Evolutionary conservation across 2,888 invertebrate species (phyloP).

Genomic region (Gasteruption jaculator): DNA sequence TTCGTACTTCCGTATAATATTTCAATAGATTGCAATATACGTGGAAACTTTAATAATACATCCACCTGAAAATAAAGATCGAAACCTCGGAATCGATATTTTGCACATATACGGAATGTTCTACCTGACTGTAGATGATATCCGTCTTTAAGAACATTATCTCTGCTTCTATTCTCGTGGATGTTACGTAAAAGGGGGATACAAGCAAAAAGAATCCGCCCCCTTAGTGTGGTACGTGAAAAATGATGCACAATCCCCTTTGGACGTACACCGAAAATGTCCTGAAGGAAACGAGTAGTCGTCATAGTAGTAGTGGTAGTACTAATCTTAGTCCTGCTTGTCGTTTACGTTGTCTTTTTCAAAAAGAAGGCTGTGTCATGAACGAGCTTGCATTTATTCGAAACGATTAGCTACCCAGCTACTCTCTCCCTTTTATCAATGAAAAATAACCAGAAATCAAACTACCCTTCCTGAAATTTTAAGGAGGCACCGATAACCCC

Average conservation of each 20-base stretch:
- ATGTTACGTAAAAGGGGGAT: constrained; percentile 32
- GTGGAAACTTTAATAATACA: no score
- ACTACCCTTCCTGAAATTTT: constrained; percentile 4
- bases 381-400: constrained; percentile 37
- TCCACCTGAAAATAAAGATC: no score
- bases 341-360: constrained; percentile 5
- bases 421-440: no score
- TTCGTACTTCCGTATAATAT: no score
- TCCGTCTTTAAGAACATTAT: constrained; percentile 51
- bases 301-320: no score
- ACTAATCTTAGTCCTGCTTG: no score
- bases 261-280: constrained; percentile 39
- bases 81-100: no score
- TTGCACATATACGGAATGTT: no score
- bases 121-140: no score
- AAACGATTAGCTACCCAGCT: constrained; percentile 41
- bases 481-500: no score
- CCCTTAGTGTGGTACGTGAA: constrained; percentile 49
- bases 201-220: constrained; percentile 48
- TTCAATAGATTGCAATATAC: no score
- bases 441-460: constrained; percentile 32
- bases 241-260: constrained; percentile 50
- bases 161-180: no score
- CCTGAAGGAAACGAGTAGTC: constrained; percentile 39
- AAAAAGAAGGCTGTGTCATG: constrained; percentile 29